Conservation (phyloP, 2,888 invertebrate genomes). For the Euplagia quadripunctaria region DNA sequence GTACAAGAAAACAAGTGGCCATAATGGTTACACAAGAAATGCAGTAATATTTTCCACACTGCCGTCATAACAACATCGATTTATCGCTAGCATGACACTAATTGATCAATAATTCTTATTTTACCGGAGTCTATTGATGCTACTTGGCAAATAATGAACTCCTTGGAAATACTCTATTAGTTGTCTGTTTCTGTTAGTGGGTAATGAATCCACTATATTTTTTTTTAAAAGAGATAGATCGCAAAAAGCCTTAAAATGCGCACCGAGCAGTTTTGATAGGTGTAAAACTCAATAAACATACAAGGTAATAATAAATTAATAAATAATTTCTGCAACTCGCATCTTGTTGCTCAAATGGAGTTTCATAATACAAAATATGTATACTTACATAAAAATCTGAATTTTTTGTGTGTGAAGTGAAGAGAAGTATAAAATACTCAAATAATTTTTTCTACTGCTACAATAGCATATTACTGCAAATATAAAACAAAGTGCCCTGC, state of each 20-base stretch:
- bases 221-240: no score
- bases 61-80: constrained; percentile 20
- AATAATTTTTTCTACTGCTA: no score
- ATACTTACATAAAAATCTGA: no score
- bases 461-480: no score
- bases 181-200: not conserved
- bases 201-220: not conserved
- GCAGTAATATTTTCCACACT: constrained; percentile 9
- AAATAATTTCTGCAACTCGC: no score
- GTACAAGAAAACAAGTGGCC: not conserved
- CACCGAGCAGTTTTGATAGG: not conserved
- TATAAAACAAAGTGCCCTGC: no score
- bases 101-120: constrained; percentile 32
- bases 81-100: constrained; percentile 24
- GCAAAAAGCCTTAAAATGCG: no score
- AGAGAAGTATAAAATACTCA: no score
- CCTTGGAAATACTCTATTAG: constrained; percentile 4
- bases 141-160: constrained; percentile 22
- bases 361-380: no score
- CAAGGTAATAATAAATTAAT: no score
- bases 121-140: constrained; percentile 7
- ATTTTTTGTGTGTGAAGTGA: no score
- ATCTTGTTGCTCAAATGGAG: no score
- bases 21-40: not conserved
- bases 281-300: not conserved